phyloP scores from a whole-genome alignment of 2,797 vertebrate genomes.

The Limnodromus scolopaceus region DNA sequence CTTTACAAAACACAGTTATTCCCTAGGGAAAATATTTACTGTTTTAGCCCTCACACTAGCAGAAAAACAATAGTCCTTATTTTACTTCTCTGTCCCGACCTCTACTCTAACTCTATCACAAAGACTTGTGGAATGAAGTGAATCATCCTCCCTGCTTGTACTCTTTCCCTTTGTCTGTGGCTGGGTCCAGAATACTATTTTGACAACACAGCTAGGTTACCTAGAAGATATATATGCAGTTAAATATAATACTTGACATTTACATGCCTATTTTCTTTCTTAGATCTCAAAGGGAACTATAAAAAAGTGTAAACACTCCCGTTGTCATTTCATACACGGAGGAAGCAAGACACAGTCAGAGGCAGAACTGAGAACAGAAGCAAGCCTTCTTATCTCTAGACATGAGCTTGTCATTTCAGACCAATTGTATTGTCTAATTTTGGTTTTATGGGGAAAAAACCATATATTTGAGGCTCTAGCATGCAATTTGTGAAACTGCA shows the following conservation, averaged over 20 bases:
- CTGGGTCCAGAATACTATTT: not conserved
- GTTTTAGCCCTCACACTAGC: not conserved
- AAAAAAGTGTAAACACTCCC: not conserved
- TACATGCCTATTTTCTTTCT: not conserved
- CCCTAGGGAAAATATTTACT: not conserved
- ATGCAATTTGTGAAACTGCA: not conserved
- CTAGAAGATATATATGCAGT: not conserved
- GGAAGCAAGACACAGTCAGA: not conserved
- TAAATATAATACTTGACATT: conserved; percentile 3
- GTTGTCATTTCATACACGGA: not conserved
- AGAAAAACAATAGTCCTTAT: not conserved
- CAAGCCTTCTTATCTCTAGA: not conserved
- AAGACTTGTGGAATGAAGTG: not conserved
- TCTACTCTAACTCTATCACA: not conserved
- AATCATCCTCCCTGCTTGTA: not conserved
- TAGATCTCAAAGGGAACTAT: not conserved
- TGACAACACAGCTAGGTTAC: not conserved
- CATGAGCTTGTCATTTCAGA: not conserved
- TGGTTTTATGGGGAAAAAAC: not conserved
- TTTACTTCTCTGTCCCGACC: not conserved
- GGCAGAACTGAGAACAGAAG: not conserved
- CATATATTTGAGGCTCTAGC: not conserved
- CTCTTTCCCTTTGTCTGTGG: not conserved
- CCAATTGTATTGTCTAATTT: not conserved
- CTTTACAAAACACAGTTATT: not conserved